Base-by-base conservation (phyloP, 2,888 invertebrate species). In the Patella pellucida region DNA sequence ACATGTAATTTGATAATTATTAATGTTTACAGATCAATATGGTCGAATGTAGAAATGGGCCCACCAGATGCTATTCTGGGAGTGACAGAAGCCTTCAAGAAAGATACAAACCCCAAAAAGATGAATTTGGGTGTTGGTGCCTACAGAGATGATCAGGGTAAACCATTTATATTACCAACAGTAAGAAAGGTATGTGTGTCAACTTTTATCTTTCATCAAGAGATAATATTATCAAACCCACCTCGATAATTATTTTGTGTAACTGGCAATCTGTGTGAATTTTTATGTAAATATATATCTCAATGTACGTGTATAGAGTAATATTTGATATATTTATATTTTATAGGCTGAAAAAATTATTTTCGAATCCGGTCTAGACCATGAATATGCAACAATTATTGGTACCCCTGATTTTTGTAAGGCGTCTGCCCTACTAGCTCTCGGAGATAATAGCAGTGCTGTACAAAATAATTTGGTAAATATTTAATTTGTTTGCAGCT, bases 61-160 rank as follows among this genome's bases (percentile, higher is more conserved):
- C 99, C 99, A 23, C 99, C 99, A 7, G 99, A 99, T 93, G 96
- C 96, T 41, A 99, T 99, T 92, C 93, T 99, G 72, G 99, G 99
- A 56, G 95, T 99, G 68, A 96, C 98, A 0, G 99, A 99, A 91
- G 99, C 99, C 0, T 99, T 93, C 92, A 98, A 97, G 90, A 94
- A 93, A 79, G 99, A 99, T 90, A 92, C 93, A 3, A 95, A 97
- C 90, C 94, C 97, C 0, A 96, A 96, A 85, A 99, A 99, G 92
- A 95, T 99, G 80, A 99, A 99, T 92, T 94, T 99, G 72, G 98
- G 98, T 78, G 92, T 92, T 19, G 92, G 92, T 69, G 98, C 99
- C 12, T 99, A 99, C 92, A 94, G 99, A 84, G 98, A 99, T 91
- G 99, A 99, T 90, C 94, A 96, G 88, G 98, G 98, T 73, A 98